These are phyloP conservation scores for Anthopleura xanthogrammica DNA, from an alignment of 92 coral and sea anemone genomes.

Conservation along the genomic window DNA sequence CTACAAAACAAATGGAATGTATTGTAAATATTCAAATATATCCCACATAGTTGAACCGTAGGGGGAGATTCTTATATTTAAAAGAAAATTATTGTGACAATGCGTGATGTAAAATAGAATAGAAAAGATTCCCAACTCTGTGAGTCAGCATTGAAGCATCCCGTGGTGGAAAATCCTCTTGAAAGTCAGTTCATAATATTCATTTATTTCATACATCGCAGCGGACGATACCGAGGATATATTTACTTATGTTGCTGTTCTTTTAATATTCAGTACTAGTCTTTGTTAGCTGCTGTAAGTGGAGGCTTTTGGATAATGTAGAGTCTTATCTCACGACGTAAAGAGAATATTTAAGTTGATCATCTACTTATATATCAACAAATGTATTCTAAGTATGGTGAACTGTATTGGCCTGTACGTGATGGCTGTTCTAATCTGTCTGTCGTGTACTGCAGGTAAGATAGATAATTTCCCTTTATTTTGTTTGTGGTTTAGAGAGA, in stretches of 20 bases:
- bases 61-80: conserved; percentile 1
- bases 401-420: not conserved
- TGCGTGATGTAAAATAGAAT: not conserved
- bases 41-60: not conserved
- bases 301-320: not conserved
- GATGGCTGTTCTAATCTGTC: not conserved
- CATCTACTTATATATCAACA: not conserved
- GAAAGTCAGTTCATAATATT: not conserved
- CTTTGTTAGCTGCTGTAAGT: not conserved
- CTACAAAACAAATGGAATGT: not conserved
- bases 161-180: not conserved
- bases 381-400: conserved; percentile 4
- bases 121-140: not conserved
- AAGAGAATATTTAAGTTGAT: not conserved
- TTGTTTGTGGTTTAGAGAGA: not conserved
- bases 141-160: not conserved
- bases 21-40: not conserved
- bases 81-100: not conserved
- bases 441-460: not conserved
- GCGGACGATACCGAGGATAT: not conserved
- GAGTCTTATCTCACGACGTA: not conserved
- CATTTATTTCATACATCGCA: not conserved
- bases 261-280: not conserved
- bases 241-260: not conserved
- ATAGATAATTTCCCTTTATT: not conserved